Base-by-base conservation (phyloP, 1,140 invertebrate genomes). In the Cydia strobilella region DNA sequence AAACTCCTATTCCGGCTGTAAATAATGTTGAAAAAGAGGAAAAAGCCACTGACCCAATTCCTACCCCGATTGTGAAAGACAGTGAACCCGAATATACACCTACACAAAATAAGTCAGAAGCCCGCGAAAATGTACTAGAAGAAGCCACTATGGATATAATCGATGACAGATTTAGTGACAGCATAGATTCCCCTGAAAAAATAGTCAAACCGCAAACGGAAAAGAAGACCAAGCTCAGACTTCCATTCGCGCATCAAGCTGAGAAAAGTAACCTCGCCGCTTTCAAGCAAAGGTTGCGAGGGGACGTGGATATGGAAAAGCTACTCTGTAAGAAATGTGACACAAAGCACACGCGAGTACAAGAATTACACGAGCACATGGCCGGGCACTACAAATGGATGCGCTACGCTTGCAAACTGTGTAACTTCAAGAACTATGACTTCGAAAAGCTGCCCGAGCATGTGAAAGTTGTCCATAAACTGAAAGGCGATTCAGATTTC, bases 321-420 rank as follows among this genome's bases (percentile, higher is more conserved):
- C 74, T 90, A 5, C 42, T 80, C 4, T 93, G 93, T 75, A 91
- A 91, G 77, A 89, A 89, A 81, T 93, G 93, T 76, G 81, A 90
- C 71, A 75, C 83, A 27, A 90, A 88, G 82, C 93, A 92, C 79
- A 82, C 87, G 35, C 87, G 89, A 9, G 80, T 90, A 0, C 83
- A 86, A 59, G 93, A 93, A 73, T 79, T 94, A 2, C 89, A 92
- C 71, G 90, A 94, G 69, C 94, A 95, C 75, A 93, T 94, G 78
- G 93, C 94, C 0, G 90, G 89, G 74, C 94, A 94, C 81, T 93
- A 94, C 72, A 94, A 94, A 80, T 93, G 94, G 82, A 86, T 93
- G 48, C 90, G 93, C 12, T 95, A 94, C 71, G 93, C 93, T 20
- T 95, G 94, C 81, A 94, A 94, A 83, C 77, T 94, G 5, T 95